phyloP scores from a whole-genome alignment of 2,113 vertebrate genomes.

The Festucalex cinctus region DNA sequence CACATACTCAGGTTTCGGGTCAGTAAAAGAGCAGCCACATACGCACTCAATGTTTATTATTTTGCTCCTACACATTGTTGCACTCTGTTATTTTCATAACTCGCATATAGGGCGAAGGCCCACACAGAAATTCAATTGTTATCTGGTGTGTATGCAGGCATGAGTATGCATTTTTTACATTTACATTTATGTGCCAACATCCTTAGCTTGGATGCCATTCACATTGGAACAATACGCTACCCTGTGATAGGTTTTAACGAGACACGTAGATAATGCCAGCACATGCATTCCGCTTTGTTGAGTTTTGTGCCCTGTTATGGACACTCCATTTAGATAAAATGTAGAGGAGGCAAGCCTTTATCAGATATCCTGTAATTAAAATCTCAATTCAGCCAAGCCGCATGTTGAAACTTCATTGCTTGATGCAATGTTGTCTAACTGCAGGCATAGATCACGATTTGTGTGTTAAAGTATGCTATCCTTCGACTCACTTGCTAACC shows the following conservation, averaged over 20 bases:
- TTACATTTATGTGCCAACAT: no score
- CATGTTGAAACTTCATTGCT: no score
- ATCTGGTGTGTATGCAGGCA: conserved; percentile 13
- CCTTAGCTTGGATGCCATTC: neutral
- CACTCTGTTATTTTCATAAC: conserved; percentile 35
- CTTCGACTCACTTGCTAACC: neutral
- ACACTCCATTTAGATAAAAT: no score
- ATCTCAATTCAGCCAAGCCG: no score
- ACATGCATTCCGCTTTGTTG: no score
- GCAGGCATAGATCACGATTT: no score
- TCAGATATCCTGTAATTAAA: no score
- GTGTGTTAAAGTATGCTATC: neutral
- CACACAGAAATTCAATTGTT: neutral
- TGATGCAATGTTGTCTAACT: no score
- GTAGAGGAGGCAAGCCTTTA: no score
- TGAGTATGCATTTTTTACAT: neutral
- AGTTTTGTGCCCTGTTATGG: no score
- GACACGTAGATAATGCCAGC: no score
- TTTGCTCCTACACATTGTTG: conserved; percentile 48
- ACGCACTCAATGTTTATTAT: conserved; percentile 50
- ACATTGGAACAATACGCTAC: neutral
- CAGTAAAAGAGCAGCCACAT: conserved; percentile 31
- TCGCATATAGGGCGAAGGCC: conserved; percentile 31
- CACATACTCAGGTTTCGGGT: conserved; percentile 58
- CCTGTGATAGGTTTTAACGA: no score